A percentile compares a stretch with the other conserved stretches of the same genome.
Conservation (phyloP, 2,113 vertebrate species). For the Ammospiza caudacuta region DNA sequence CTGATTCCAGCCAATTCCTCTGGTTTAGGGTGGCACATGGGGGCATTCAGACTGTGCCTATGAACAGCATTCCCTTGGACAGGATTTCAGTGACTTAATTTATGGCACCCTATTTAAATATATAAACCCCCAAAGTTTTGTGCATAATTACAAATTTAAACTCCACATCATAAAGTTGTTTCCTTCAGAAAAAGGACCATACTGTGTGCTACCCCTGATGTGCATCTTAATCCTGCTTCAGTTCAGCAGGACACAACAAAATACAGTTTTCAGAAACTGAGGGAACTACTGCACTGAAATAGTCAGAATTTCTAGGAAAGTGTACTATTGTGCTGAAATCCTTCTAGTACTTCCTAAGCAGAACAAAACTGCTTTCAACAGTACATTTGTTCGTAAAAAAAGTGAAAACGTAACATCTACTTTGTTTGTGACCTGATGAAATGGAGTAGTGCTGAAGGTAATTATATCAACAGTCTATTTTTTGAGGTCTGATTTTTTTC, state of each 20-base stretch:
- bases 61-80: background rate
- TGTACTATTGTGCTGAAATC: background rate
- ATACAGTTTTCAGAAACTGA: background rate
- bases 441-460: background rate
- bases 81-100: background rate
- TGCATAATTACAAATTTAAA: background rate
- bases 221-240: background rate
- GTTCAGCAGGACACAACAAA: background rate
- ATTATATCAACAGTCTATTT: background rate
- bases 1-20: background rate
- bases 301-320: background rate
- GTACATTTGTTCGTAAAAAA: background rate
- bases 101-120: background rate
- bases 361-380: background rate
- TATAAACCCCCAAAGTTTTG: accelerated
- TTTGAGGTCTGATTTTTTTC: background rate
- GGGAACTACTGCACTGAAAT: background rate
- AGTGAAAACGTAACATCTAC: background rate
- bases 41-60: background rate
- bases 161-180: background rate
- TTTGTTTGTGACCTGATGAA: background rate
- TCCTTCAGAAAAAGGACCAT: background rate
- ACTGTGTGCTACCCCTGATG: background rate
- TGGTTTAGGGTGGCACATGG: background rate
- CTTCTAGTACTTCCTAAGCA: background rate